Conservation (phyloP, 1,140 invertebrate genomes). For the Drosophila aff. region DNA sequence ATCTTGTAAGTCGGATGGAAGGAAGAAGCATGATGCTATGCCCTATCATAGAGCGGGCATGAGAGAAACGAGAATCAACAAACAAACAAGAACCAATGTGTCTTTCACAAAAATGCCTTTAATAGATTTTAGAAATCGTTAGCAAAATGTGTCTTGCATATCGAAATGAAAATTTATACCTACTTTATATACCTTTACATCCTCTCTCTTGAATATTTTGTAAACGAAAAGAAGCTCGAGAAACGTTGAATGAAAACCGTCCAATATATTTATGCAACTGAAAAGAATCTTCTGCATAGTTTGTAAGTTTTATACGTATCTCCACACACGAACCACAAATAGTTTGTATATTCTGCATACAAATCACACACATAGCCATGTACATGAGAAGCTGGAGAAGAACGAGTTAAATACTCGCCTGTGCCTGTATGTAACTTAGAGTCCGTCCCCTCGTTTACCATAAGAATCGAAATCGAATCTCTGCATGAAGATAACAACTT, state of each 20-base stretch:
- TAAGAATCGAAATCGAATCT: slow-evolving; percentile 45
- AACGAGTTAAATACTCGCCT: neutral
- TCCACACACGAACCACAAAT: slow-evolving; percentile 31
- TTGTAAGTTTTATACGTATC: slow-evolving; percentile 68
- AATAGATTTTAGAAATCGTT: slow-evolving; percentile 82
- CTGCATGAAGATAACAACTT: slow-evolving; percentile 22
- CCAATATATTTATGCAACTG: slow-evolving; percentile 59
- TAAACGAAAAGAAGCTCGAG: slow-evolving; percentile 22
- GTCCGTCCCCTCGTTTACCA: slow-evolving; percentile 52
- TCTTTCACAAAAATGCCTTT: slow-evolving; percentile 83
- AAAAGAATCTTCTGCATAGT: slow-evolving; percentile 67
- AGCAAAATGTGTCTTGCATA: slow-evolving; percentile 48
- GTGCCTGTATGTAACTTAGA: slow-evolving; percentile 3
- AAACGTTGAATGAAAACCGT: slow-evolving; percentile 60
- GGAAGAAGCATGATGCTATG: slow-evolving; percentile 13
- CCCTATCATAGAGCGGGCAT: slow-evolving; percentile 63
- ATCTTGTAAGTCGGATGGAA: slow-evolving; percentile 41
- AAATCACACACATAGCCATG: slow-evolving; percentile 35
- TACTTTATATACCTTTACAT: slow-evolving; percentile 17
- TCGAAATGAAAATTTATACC: slow-evolving; percentile 38
- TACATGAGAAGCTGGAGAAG: slow-evolving; percentile 24
- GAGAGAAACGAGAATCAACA: slow-evolving; percentile 14
- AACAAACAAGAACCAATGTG: slow-evolving; percentile 49
- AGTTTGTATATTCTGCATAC: slow-evolving; percentile 27
- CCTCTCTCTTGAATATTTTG: slow-evolving; percentile 25